Conservation (phyloP, 2,888 invertebrate genomes). For the Fragum sueziense region DNA sequence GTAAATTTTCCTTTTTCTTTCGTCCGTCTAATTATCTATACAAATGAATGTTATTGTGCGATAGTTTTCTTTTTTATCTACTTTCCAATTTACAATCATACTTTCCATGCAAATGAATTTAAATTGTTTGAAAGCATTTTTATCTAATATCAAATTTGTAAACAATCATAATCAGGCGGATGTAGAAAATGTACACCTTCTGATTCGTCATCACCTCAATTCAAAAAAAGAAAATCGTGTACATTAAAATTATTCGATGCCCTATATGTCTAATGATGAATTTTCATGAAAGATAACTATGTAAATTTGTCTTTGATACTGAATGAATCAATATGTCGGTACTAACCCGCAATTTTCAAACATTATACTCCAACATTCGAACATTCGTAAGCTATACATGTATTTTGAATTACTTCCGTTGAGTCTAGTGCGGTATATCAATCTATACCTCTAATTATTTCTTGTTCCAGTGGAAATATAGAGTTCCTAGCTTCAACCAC, state of each 20-base stretch:
- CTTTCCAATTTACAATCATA: too few relatives aligned
- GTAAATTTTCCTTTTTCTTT: constrained; percentile 15
- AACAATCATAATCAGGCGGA: too few relatives aligned
- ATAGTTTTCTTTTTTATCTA: too few relatives aligned
- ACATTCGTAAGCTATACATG: background rate
- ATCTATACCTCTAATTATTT: background rate
- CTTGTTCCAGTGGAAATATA: constrained; percentile 33
- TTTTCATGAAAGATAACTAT: background rate
- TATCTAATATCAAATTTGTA: background rate
- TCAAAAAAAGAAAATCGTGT: too few relatives aligned
- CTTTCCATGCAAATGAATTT: too few relatives aligned
- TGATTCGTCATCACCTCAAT: too few relatives aligned
- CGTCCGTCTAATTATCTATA: too few relatives aligned
- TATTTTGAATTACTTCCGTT: background rate
- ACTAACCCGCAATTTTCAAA: background rate
- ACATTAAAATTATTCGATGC: too few relatives aligned
- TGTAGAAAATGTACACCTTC: too few relatives aligned
- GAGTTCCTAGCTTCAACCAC: constrained; percentile 26
- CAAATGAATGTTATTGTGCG: too few relatives aligned
- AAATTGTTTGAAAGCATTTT: background rate
- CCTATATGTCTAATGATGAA: too few relatives aligned
- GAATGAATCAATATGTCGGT: background rate
- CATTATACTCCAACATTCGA: background rate
- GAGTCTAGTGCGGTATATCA: background rate
- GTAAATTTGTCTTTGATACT: background rate